Base-by-base conservation (phyloP, 2,113 vertebrate species). In the Anguilla japonica region DNA sequence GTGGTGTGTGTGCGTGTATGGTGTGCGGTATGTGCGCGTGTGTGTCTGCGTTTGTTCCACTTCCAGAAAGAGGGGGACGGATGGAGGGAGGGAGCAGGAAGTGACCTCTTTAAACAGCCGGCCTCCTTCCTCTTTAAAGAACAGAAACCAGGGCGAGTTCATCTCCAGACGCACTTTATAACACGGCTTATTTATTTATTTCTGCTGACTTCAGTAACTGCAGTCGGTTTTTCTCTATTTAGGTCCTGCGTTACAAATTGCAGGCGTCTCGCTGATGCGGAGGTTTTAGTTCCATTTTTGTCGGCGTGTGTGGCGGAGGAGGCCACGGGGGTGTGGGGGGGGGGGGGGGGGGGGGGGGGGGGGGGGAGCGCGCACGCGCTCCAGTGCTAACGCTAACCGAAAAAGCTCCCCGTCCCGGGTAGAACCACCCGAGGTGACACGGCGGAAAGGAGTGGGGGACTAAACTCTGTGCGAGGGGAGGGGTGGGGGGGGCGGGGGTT, bases 61-160 rank as follows among this genome's bases (percentile, higher is more conserved):
- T 87, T 87, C 81, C 83, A 87, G 83, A 46, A 81, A 87, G 50
- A 85, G 82, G 75, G 86, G 90, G 84, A 87, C 88, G 90, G 86
- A 87, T 82, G 91, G 80, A 75, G 87, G 86, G 87, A 83, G 89
- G 91, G 91, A 88, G 63, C 34, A 83, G 82, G 67, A 63, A 92
- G 91, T 95, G 95, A 95, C 94, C 94, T 90, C 93, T 93, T 96
- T 95, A 92, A 94, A 43, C 91, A 94, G 92, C 93, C 90, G 91
- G 87, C 92, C 91, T 94, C 86, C 94, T 93, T 93, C 92, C 90
- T 90, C 93, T 67, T 53, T 50, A 56, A 14, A 84, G 22, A 60
- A 81, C 26, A 87, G 84, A 95, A 95, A 94, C 87, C 90, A 91
- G 94, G 93, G 89, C 94, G 95, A 90, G 91, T 90, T 92, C 89